Percentiles rank a stretch among this genome's conserved stretches.
These are phyloP conservation scores for Diprion similis DNA, from an alignment of 1,140 invertebrate species.

Conservation along the genomic window DNA sequence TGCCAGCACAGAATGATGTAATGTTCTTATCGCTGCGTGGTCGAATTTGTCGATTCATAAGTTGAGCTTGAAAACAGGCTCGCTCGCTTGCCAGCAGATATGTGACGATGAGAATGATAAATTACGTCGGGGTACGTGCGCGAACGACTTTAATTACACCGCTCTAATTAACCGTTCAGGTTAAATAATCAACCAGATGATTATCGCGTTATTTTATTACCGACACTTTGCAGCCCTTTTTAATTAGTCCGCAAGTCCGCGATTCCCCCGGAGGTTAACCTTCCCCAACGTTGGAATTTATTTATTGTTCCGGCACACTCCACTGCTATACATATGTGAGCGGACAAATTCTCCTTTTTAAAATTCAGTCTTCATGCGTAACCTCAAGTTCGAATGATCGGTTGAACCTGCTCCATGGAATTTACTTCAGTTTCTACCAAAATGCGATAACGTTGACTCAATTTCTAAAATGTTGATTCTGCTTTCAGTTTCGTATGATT, in stretches of 20 bases:
- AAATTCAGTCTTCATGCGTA: no score
- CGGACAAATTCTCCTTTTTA: no score
- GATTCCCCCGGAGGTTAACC: neutral
- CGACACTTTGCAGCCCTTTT: neutral
- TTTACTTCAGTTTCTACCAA: no score
- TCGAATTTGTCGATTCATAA: neutral
- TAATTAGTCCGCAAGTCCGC: neutral
- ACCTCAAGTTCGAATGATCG: no score
- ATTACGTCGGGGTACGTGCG: neutral
- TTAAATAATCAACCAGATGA: slow-evolving; percentile 6
- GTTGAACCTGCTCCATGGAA: no score
- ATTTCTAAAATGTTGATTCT: no score
- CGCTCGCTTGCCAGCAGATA: neutral
- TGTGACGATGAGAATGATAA: neutral
- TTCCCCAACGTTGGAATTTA: neutral
- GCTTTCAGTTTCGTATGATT: no score
- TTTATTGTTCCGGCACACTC: no score
- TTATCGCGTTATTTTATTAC: slow-evolving; percentile 6
- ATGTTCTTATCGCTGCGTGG: no score
- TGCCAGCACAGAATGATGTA: no score
- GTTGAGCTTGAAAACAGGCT: neutral
- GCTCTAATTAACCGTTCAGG: neutral
- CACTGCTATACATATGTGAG: no score
- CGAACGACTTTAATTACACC: neutral
- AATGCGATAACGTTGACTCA: no score